Base-by-base conservation (phyloP, 2,797 vertebrate genomes). In the Dendrocincla tyrannina region DNA sequence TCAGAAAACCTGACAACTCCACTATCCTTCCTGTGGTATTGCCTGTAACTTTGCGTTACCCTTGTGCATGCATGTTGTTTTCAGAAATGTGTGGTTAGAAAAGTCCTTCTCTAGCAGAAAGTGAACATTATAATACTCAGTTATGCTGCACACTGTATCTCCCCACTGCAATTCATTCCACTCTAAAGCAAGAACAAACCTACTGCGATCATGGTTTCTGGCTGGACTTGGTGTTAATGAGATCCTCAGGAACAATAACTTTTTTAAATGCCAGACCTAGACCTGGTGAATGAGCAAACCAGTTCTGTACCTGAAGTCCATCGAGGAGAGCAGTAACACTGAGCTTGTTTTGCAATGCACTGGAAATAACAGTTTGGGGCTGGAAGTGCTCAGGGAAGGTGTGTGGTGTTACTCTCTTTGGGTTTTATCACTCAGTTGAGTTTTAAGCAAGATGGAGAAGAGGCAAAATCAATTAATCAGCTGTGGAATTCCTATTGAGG, bases 391-490 rank as follows among this genome's bases (percentile, higher is more conserved):
- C 82, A 46, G 47, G 37, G 76, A 17, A 62, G 6, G 76, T 46
- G 24, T 64, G 24, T 33, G 46, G 19, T 55, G 19, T 39, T 46
- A 68, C 52, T 39, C 15, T 85, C 28, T 50, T 53, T 2, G 15
- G 55, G 42, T 30, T 90, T 94, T 52, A 58, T 39, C 58, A 62
- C 23, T 89, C 55, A 46, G 64, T 8, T 88, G 73, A 84, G 62
- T 86, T 77, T 90, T 84, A 83, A 87, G 59, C 46, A 69, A 76
- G 83, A 86, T 78, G 39, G 66, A 66, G 50, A 80, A 90, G 74
- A 88, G 58, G 47, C 50, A 88, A 94, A 95, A 88, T 84, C 39
- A 73, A 20, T 86, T 74, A 64, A 88, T 86, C 39, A 75, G 37
- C 66, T 81, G 27, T 62, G 66, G 52, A 80, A 86, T 90, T 80